Base-by-base conservation (phyloP, 2,888 invertebrate genomes). In the Drosophila pseudotakahashii region DNA sequence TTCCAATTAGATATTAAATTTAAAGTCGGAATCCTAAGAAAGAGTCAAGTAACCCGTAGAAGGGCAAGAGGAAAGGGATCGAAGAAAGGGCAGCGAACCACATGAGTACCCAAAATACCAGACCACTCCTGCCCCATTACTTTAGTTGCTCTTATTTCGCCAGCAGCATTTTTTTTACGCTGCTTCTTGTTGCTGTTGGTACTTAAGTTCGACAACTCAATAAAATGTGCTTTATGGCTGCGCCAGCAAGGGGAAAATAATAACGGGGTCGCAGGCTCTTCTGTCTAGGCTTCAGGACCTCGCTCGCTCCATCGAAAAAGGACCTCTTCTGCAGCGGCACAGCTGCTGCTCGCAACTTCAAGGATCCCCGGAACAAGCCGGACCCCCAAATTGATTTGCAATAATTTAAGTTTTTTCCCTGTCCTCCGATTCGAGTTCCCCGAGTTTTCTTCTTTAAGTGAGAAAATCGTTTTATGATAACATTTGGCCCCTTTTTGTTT, bases 201-300 rank as follows among this genome's bases (percentile, higher is more conserved):
- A 83, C 84, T 84, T 88, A 88, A 87, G 87, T 83, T 84, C 89
- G 83, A 90, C 89, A 91, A 87, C 91, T 90, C 90, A 91, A 91
- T 91, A 91, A 91, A 91, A 90, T 90, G 81, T 90, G 89, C 88
- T 91, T 91, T 91, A 90, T 90, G 89, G 78, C 79, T 76, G 78
- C 77, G 78, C 76, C 77, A 76, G 83, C 76, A 54, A 69, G 30
- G 48, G 69, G 82, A 63, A 80, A 78, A 63, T 63, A 72, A 73
- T 63, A 78, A 76, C 68, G 81, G 80, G 81, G 85, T 76, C 68
- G 76, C 67, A 62, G 45, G 23, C 59, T 45, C 71, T 78, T 32
- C 73, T 81, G 73, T 78, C 78, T 63, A 82, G 73, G 72, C 58
- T 57, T 53, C 11, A 7, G 30, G 47, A 30, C 45, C 45, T 52